Percentiles rank a stretch among this genome's conserved stretches.
Evolutionary conservation across 2,113 vertebrate species (phyloP).

Genomic region (Indicator indicator): DNA sequence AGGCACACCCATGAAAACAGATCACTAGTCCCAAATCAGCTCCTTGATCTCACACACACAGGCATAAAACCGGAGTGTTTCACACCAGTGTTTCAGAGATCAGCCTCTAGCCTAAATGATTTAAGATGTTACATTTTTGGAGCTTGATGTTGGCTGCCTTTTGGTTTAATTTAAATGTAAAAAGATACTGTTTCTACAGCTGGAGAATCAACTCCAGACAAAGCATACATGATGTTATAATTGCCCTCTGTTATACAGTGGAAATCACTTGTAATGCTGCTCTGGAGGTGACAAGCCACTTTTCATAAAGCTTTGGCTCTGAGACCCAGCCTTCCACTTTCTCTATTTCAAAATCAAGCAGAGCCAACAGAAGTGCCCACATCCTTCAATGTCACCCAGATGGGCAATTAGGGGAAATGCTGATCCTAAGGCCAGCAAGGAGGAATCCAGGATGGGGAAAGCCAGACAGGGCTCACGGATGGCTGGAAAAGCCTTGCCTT

Average conservation of each 20-base stretch:
- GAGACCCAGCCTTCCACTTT: neutral
- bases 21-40: neutral
- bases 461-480: neutral
- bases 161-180: constrained; percentile 12
- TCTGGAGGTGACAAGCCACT: constrained; percentile 40
- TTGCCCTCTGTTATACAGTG: neutral
- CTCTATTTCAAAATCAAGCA: constrained; percentile 6
- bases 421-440: neutral
- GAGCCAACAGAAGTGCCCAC: constrained; percentile 1
- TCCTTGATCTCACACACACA: neutral
- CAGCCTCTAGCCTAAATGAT: neutral
- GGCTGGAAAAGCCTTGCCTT: neutral
- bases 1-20: constrained; percentile 1
- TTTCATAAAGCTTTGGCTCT: constrained; percentile 6
- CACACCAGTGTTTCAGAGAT: neutral
- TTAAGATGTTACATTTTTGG: neutral
- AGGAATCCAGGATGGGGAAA: neutral
- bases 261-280: constrained; percentile 23
- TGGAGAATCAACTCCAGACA: constrained; percentile 36
- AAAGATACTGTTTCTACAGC: constrained; percentile 41
- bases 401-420: neutral
- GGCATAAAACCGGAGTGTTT: neutral
- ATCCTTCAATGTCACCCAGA: neutral
- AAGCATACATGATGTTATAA: neutral
- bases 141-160: constrained; percentile 19